Conservation (phyloP, 2,113 vertebrate species). For the Carlito syrichta region DNA sequence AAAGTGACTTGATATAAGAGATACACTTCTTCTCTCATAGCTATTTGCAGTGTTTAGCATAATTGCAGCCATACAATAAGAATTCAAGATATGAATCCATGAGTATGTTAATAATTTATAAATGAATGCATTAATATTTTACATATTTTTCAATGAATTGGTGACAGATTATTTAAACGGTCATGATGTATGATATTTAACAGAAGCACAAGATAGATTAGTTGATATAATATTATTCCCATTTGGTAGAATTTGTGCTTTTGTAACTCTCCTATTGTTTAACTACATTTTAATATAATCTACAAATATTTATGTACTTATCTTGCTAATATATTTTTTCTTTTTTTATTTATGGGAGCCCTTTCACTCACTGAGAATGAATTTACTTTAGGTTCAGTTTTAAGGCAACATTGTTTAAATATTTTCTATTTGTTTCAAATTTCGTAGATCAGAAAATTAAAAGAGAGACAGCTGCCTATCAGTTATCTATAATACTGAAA, state of each 20-base stretch:
- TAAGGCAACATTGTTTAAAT: constrained; percentile 9
- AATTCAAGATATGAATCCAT: neutral
- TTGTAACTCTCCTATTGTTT: neutral
- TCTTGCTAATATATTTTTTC: neutral
- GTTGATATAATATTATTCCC: neutral
- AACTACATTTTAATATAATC: neutral
- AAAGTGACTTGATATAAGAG: neutral
- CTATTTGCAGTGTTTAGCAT: neutral
- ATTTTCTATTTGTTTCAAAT: constrained; percentile 28
- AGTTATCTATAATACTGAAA: neutral
- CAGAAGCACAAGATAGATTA: neutral
- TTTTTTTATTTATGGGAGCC: neutral
- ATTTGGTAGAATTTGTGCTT: neutral
- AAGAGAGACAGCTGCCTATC: neutral
- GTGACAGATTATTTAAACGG: neutral
- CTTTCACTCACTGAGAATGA: neutral
- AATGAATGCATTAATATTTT: neutral
- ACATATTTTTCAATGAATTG: neutral
- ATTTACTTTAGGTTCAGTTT: neutral
- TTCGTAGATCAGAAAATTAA: neutral
- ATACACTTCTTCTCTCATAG: neutral
- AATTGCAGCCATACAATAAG: neutral
- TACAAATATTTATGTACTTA: neutral
- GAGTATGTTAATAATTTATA: neutral
- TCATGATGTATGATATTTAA: neutral